Evolutionary conservation across 1,140 invertebrate species (phyloP), one percentile per base, ranked within the genome.

Genomic region (Antheraea mylitta): DNA sequence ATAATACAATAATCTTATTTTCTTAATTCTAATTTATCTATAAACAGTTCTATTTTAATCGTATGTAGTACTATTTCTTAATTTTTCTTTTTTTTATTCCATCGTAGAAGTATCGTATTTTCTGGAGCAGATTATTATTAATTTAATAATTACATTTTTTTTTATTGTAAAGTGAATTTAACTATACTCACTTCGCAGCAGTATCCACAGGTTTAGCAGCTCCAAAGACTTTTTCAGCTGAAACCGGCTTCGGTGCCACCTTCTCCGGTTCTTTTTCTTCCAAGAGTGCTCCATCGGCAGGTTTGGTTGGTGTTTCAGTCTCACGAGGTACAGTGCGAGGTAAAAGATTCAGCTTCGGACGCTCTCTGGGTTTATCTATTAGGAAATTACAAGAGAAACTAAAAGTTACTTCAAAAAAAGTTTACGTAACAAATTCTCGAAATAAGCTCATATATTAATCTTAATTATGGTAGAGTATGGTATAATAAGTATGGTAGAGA

Each of bases 171-270:
- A 42, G 11, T 13, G 45, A 22, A 22, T 18, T n/a, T 38, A 64
- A 10, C 37, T 11, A 7, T 53, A 80, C 85, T 81, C 42, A 91
- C 90, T 90, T 90, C 68, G 97, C 95, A 58, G 96, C 95, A 13
- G 98, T 99, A 88, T 99, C 98, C 0, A 99, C 98, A 8, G 98
- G 98, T 87, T 97, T 98, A 36, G 98, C 98, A 22, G 94, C 96
- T 38, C 98, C 98, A 87, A 98, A 98, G 75, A 98, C 98, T 67
- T 96, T 96, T 30, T 94, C 92, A 3, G 94, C 89, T 7, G 94
- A 86, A 42, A 93, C 93, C 7, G 94, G 89, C 61, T 94, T 89
- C 58, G 93, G 83, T 61, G 89, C 83, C 11, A 68, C 62, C 69
- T 80, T 83, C 13, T 84, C 83, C 6, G 67, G 69, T 18, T 68